Conservation (phyloP, 2,888 invertebrate species). For the Zygothrica quintamaculata region DNA sequence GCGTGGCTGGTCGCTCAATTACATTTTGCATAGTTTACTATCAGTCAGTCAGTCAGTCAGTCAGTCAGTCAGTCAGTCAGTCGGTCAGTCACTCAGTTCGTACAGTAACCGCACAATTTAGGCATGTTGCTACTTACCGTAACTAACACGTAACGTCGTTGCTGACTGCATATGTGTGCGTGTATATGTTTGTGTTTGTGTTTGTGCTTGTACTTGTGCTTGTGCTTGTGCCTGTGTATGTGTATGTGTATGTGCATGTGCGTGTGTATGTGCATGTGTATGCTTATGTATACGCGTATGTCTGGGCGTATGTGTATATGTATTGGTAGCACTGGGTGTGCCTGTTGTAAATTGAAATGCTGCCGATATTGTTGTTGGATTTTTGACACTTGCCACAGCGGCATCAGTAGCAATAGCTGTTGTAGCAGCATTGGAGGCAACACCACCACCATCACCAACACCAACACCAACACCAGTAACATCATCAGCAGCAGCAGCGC, state of each 20-base stretch:
- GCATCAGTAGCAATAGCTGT: conserved; percentile 2
- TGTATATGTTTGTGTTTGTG: too few relatives aligned
- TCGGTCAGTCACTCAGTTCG: too few relatives aligned
- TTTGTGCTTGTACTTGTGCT: too few relatives aligned
- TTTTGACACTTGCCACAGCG: conserved; percentile 11
- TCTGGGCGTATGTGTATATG: conserved; percentile 12
- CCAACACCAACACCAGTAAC: background rate
- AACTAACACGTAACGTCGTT: conserved; percentile 50
- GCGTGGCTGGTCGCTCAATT: conserved; percentile 42
- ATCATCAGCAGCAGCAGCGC: conserved; percentile 12
- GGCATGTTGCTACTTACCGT: conserved; percentile 48
- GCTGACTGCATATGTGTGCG: conserved; percentile 28
- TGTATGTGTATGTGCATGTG: background rate
- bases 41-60: too few relatives aligned
- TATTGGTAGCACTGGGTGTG: conserved; percentile 11
- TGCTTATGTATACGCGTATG: conserved; percentile 4
- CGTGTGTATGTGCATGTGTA: conserved; percentile 11
- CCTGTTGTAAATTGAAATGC: conserved; percentile 46
- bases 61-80: too few relatives aligned
- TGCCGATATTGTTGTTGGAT: conserved; percentile 13
- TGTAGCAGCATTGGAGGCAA: conserved; percentile 16
- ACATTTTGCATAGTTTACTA: conserved; percentile 31
- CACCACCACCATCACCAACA: background rate
- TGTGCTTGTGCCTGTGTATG: conserved; percentile 1
- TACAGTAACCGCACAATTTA: conserved; percentile 41